phyloP scores from a whole-genome alignment of 1,140 invertebrate species.

The Euura saliciscinereae region DNA sequence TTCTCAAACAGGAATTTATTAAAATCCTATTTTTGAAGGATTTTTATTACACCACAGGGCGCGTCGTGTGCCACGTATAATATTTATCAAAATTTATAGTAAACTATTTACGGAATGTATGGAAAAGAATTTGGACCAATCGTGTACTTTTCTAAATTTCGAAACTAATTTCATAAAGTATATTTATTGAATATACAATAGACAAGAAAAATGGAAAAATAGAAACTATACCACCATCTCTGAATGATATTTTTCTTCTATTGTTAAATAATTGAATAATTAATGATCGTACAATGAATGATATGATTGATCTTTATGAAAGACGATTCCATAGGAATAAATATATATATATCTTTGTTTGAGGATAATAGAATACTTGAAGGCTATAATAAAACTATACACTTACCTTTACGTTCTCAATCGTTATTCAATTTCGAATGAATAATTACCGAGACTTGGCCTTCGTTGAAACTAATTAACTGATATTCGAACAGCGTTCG shows the following conservation, averaged over 20 bases:
- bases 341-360: too few species aligned
- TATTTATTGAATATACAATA: too few species aligned
- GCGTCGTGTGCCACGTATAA: background rate
- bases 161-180: background rate
- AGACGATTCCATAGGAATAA: too few species aligned
- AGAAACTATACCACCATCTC: too few species aligned
- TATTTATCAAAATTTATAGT: background rate
- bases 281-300: too few species aligned
- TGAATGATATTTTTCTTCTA: too few species aligned
- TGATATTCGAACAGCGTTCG: background rate
- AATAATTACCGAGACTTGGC: background rate
- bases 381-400: too few species aligned
- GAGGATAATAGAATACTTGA: too few species aligned
- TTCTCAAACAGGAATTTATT: background rate
- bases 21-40: background rate
- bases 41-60: background rate
- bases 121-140: constrained; percentile 18
- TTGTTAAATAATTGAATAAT: too few species aligned
- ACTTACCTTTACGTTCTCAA: too few species aligned
- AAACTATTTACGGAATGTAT: background rate
- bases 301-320: too few species aligned
- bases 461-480: background rate
- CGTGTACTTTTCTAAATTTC: constrained; percentile 15
- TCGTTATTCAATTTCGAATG: background rate
- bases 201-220: too few species aligned